phyloP scores from a whole-genome alignment of 2,113 vertebrate species.

The Mus musculus region DNA sequence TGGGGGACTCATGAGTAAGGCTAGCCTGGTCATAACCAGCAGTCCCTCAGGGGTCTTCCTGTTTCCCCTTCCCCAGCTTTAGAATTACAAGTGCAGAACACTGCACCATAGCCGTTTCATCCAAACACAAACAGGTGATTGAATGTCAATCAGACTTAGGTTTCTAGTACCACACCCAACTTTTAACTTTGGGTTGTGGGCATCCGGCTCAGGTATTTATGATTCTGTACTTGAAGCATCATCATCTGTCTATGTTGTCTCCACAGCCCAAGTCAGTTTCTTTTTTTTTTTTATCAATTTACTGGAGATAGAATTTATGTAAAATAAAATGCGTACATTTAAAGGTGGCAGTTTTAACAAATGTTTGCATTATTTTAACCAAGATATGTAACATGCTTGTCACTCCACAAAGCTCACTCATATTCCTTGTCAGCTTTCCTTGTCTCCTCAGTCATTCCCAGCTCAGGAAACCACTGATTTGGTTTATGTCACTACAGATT shows the following conservation, averaged over 20 bases:
- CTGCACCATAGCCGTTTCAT: neutral
- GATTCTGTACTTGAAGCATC: accelerated
- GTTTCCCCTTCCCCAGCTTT: neutral
- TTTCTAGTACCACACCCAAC: neutral
- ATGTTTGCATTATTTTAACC: neutral
- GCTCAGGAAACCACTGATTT: neutral
- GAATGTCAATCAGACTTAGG: neutral
- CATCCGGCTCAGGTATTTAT: neutral
- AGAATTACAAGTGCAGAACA: neutral
- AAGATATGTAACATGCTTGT: neutral
- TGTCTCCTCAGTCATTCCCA: neutral
- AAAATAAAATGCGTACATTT: conserved; percentile 3
- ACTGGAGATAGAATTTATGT: neutral
- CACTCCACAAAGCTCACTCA: neutral
- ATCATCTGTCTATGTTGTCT: neutral
- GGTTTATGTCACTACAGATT: neutral
- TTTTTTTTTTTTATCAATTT: neutral
- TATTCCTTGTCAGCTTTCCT: neutral
- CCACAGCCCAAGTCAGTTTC: neutral
- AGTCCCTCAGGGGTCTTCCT: neutral
- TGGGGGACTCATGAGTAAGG: neutral
- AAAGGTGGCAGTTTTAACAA: neutral
- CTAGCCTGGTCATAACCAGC: neutral
- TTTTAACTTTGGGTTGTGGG: neutral
- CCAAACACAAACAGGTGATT: no score